Base-by-base conservation (phyloP, 2,113 vertebrate genomes). In the Pluvialis apricaria region DNA sequence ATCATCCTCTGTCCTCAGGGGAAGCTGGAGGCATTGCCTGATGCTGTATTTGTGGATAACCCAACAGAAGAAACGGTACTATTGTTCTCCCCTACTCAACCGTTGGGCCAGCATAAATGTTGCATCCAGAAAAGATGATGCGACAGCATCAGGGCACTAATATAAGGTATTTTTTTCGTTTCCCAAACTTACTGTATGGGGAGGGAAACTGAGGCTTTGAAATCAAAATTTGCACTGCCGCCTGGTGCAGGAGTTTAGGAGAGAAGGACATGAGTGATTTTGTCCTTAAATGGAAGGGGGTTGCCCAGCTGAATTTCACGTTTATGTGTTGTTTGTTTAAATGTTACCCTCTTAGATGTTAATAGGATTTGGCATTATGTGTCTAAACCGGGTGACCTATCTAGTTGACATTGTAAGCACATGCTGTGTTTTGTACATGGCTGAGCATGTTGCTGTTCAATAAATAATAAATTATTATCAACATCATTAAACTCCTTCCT, bases 381-480 rank as follows among this genome's bases (percentile, higher is more conserved):
- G 32, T 79, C 60, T 79, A 29, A 86, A 64, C 44, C 34, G 47
- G 0, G 1, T 64, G 88, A 82, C 82, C 76, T 49, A 15, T 58
- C 70, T 69, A 15, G 85, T 47, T 85, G 92, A 47, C 34, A 11
- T 7, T 58, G 64, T 78, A 82, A 86, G 65, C 76, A 69, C 54
- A 58, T 44, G 76, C 60, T 82, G 31, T 89, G 44, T 73, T 84
- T 93, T 77, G 85, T 93, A 88, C 70, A 15, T 45, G 64, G 70
- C 64, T 85, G 91, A 88, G 52, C 54, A 15, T 49, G 60, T 38
- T 81, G 55, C 75, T 93, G 81, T 68, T 82, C 65, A 82, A 82
- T 89, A 94, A 91, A 78, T 82, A 88, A 88, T 75, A 64, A 47
- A 54, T 86, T 73, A 42, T 92, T 65, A 92, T 92, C 44, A 78